Evolutionary conservation across 2,797 vertebrate genomes (phyloP).

Genomic region (Peromyscus nudipes): DNA sequence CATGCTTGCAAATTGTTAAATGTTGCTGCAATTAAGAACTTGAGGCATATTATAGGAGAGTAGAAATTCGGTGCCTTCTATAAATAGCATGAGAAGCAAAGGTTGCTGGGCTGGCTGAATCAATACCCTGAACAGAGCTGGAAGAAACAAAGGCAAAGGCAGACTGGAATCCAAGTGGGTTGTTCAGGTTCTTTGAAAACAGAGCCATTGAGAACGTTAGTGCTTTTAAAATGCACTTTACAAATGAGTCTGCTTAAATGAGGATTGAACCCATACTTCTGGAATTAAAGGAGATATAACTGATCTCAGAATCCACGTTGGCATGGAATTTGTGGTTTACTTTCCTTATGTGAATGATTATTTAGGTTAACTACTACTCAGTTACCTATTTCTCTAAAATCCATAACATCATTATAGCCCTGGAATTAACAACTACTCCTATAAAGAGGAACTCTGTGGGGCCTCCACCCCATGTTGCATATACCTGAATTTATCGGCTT

Average conservation of each 20-base stretch:
- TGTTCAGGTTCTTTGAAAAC: constrained; percentile 8
- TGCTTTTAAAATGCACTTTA: constrained; percentile 15
- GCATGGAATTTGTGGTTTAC: constrained; percentile 59
- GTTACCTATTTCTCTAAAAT: constrained; percentile 47
- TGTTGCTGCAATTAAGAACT: constrained; percentile 55
- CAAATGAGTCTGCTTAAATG: constrained; percentile 42
- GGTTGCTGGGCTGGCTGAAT: background rate
- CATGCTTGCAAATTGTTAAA: constrained; percentile 48
- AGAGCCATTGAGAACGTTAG: background rate
- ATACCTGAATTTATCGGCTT: constrained; percentile 11
- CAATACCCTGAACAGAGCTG: background rate
- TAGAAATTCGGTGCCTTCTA: constrained; percentile 26
- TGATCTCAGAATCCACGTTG: constrained; percentile 39
- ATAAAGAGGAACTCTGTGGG: constrained; percentile 25
- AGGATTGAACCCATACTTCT: constrained; percentile 28
- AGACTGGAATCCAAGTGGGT: background rate
- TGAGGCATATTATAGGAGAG: background rate
- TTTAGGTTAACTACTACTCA: constrained; percentile 43
- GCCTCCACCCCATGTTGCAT: background rate
- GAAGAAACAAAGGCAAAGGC: constrained; percentile 10
- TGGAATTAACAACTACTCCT: constrained; percentile 53
- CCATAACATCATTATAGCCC: background rate
- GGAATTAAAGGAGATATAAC: constrained; percentile 39
- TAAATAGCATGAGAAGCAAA: constrained; percentile 10
- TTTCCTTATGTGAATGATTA: constrained; percentile 23